Percentiles rank a stretch among this genome's conserved stretches.
phyloP scores from a whole-genome alignment of 2,797 vertebrate species.

The Spondyliosoma cantharus region DNA sequence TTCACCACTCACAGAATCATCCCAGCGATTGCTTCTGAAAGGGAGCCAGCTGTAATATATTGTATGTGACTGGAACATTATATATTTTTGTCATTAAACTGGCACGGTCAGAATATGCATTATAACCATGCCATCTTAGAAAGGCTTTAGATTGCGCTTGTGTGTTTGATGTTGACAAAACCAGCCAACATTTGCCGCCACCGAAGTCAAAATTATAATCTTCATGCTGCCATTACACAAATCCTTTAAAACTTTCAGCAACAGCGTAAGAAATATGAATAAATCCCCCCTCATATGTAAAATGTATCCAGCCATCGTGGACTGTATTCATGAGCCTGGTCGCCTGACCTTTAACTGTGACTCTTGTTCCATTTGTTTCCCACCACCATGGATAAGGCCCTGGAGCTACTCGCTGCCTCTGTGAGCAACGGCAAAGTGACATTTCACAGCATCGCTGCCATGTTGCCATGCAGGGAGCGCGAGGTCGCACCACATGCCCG shows the following conservation, averaged over 20 bases:
- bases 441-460: constrained; percentile 75
- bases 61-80: neutral
- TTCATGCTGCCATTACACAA: neutral
- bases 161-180: constrained; percentile 4
- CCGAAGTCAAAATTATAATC: neutral
- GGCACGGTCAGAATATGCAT: neutral
- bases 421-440: constrained; percentile 74
- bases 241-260: neutral
- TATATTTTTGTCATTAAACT: constrained; percentile 1
- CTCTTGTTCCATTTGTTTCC: constrained; percentile 63
- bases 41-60: constrained; percentile 8
- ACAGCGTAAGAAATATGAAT: constrained; percentile 5
- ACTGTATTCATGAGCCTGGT: constrained; percentile 48
- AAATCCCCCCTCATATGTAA: neutral
- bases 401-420: constrained; percentile 59
- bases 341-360: constrained; percentile 73
- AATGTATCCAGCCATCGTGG: constrained; percentile 21
- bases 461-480: constrained; percentile 55
- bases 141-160: neutral
- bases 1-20: constrained; percentile 10
- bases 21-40: constrained; percentile 22
- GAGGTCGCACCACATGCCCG: constrained; percentile 62
- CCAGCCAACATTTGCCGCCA: neutral
- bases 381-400: constrained; percentile 51
- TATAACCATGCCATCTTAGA: neutral